Conservation (phyloP, 1,140 invertebrate genomes). For the Calliopsis andreniformis region DNA sequence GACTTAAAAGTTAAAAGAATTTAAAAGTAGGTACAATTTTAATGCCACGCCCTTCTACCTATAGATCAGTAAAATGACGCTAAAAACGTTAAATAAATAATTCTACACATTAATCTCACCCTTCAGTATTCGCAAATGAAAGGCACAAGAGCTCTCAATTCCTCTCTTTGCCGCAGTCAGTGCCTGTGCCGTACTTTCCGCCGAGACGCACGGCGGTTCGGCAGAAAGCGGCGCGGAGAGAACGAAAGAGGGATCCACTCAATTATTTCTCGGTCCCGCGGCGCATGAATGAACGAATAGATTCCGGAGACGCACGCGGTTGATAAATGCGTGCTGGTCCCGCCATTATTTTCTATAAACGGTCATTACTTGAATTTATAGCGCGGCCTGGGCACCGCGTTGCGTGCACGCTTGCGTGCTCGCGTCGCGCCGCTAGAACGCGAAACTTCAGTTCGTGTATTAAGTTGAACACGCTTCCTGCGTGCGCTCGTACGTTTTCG, state of each 20-base stretch:
- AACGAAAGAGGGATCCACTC: constrained; percentile 20
- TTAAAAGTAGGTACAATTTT: too few relatives aligned
- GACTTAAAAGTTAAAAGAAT: too few relatives aligned
- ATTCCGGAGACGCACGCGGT: constrained; percentile 35
- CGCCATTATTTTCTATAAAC: constrained; percentile 53
- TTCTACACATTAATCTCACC: too few relatives aligned
- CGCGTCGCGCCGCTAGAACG: constrained; percentile 7
- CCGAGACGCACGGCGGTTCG: constrained; percentile 3
- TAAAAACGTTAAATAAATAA: too few relatives aligned
- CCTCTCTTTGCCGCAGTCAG: too few relatives aligned
- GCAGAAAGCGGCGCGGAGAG: constrained; percentile 25
- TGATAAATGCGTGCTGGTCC: constrained; percentile 38
- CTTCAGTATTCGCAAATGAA: too few relatives aligned
- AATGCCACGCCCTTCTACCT: too few relatives aligned
- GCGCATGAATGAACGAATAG: constrained; percentile 38
- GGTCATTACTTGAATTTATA: constrained; percentile 54
- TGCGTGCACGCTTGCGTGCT: constrained; percentile 28
- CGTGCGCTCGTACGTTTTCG: constrained; percentile 27
- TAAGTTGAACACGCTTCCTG: constrained; percentile 38
- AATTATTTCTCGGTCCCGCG: constrained; percentile 38
- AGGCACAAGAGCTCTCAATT: too few relatives aligned
- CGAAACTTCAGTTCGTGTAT: constrained; percentile 30
- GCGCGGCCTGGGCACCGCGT: constrained; percentile 7
- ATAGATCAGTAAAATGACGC: too few relatives aligned
- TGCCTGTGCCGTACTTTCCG: not conserved